Evolutionary conservation across 2,797 vertebrate species (phyloP), one percentile per base, ranked within the genome.

Genomic region (Clarias fuscus): DNA sequence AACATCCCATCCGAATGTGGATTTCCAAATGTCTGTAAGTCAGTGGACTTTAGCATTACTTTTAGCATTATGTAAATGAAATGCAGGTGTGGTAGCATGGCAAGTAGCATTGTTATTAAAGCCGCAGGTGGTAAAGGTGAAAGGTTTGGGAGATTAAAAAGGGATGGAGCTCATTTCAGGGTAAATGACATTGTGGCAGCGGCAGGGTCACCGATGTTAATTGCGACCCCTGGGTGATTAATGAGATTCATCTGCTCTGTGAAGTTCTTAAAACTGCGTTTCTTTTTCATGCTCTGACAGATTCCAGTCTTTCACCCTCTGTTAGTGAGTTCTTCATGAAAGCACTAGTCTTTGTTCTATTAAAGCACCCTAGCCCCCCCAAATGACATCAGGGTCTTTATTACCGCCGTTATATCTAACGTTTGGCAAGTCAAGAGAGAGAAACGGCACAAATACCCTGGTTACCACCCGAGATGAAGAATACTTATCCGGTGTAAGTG

Each of bases 221-320:
- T 90, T 71, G 58, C 90, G 82, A 82, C 85, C 64, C 78, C 85
- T 73, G 88, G 68, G 83, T 91, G 90, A 91, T 90, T 90, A 90
- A 88, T 88, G 88, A 70, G 37, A 83, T 91, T 90, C 85, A 82
- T 88, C 82, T 56, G 59, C 64, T 33, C 59, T 61, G 61, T 86
- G 68, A 87, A 85, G 88, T 86, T 70, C 43, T 80, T 64, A 20
- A 58, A 84, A n/a, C n/a, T 27, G 73, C 4, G 20, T 37, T 56
- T 84, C 53, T 14, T 20, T 0, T 86, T 82, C 68, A 22, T 80
- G 24, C 40, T 68, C 14, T 56, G 76, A 83, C 68, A 83, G 20
- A 22, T 64, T 67, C 27, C 53, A 33, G 18, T 62, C 53, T 72
- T 64, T 67, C 62, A 70, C 83, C 48, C 18, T 13, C 24, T 6